These are phyloP conservation scores for Bovichtus variegatus DNA, from an alignment of 2,797 vertebrate species.

Conservation along the genomic window DNA sequence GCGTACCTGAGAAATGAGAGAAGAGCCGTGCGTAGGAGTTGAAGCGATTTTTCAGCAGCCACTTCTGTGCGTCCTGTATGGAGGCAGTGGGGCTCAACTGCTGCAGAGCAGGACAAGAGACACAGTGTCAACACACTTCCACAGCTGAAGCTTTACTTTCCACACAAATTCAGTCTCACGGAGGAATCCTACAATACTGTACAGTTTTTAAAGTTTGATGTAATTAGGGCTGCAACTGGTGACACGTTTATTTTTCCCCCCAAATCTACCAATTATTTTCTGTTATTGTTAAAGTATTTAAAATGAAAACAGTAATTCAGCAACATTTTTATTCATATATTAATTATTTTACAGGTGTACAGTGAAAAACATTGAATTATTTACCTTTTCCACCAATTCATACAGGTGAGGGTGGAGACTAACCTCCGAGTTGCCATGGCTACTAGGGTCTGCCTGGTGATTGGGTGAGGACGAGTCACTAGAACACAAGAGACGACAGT, in stretches of 20 bases:
- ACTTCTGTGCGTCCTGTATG: conserved; percentile 93
- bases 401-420: conserved; percentile 61
- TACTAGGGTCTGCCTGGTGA: conserved; percentile 92
- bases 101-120: conserved; percentile 69
- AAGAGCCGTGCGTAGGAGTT: conserved; percentile 92
- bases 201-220: not conserved
- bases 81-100: conserved; percentile 92
- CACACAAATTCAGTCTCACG: not conserved
- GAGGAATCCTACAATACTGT: not conserved
- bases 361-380: no score
- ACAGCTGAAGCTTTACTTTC: not conserved
- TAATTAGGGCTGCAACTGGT: not conserved
- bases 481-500: conserved; percentile 17
- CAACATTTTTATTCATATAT: no score
- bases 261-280: not conserved
- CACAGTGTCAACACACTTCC: not conserved
- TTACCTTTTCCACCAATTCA: conserved; percentile 3
- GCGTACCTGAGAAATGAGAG: conserved; percentile 93
- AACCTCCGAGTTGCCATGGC: conserved; percentile 88
- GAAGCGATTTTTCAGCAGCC: conserved; percentile 94
- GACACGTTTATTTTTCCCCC: not conserved
- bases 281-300: not conserved
- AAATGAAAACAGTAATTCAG: no score
- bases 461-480: conserved; percentile 97
- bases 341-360: no score